Evolutionary conservation across 2,797 vertebrate species (phyloP).

Genomic region (Coendou prehensilis): DNA sequence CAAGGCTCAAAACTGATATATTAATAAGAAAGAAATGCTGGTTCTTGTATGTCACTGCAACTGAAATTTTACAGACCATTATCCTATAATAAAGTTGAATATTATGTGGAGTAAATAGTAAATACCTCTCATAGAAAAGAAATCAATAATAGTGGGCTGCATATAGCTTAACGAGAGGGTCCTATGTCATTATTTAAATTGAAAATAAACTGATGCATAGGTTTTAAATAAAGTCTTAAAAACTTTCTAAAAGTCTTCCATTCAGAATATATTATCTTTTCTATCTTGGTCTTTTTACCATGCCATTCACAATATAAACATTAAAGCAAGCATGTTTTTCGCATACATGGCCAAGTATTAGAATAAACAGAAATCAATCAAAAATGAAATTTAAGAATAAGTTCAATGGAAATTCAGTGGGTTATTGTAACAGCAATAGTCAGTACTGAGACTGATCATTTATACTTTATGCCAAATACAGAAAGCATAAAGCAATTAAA

Average conservation of each 20-base stretch:
- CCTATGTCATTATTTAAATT: conserved; percentile 31
- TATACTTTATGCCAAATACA: conserved; percentile 48
- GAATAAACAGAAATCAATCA: neutral
- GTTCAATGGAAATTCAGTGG: neutral
- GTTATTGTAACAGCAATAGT: conserved; percentile 24
- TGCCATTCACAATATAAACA: conserved; percentile 32
- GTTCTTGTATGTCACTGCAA: neutral
- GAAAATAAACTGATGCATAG: neutral
- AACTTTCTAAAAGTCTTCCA: neutral
- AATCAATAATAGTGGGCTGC: neutral
- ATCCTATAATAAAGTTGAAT: neutral
- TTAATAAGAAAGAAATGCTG: conserved; percentile 38
- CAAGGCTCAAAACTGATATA: neutral
- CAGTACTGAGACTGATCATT: conserved; percentile 15
- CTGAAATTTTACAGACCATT: neutral
- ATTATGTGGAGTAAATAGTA: neutral
- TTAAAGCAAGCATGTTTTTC: conserved; percentile 37
- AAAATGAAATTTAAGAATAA: conserved; percentile 34
- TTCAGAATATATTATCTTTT: conserved; percentile 33
- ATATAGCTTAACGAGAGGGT: neutral
- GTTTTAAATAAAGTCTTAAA: conserved; percentile 16
- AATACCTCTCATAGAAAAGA: neutral
- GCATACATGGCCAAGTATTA: conserved; percentile 44
- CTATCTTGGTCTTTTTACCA: neutral
- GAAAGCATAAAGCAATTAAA: conserved; percentile 69